Evolutionary conservation across 2,797 vertebrate genomes (phyloP).

Genomic region (Argya squamiceps): DNA sequence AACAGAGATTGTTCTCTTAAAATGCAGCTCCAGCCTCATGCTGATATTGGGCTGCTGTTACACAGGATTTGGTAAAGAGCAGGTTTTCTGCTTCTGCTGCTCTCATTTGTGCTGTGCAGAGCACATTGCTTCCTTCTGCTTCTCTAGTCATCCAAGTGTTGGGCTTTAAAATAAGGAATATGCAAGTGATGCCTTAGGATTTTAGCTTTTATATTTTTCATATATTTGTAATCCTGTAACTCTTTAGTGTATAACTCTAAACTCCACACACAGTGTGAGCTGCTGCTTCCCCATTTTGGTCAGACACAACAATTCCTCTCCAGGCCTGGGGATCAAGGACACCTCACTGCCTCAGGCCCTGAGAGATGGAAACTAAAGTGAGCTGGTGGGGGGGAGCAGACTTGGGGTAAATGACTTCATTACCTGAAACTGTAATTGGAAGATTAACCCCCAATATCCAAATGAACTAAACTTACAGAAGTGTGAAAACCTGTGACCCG

Average conservation of each 20-base stretch:
- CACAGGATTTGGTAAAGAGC: not conserved
- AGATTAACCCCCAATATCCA: not conserved
- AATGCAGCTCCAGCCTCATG: not conserved
- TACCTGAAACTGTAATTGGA: not conserved
- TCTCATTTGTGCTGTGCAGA: not conserved
- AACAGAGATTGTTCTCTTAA: not conserved
- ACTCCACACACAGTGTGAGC: not conserved
- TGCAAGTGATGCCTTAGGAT: not conserved
- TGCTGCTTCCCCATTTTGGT: not conserved
- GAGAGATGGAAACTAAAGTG: not conserved
- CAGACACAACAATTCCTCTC: not conserved
- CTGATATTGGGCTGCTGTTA: not conserved
- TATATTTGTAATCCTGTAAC: accelerated
- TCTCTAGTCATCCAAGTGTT: not conserved
- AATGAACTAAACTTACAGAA: accelerated
- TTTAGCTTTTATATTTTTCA: not conserved
- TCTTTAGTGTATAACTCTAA: accelerated
- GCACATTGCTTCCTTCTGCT: not conserved
- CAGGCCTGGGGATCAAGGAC: not conserved
- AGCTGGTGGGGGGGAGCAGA: not conserved
- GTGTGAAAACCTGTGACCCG: accelerated
- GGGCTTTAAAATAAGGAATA: not conserved
- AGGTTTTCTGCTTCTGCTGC: not conserved
- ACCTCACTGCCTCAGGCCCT: not conserved
- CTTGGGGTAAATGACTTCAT: not conserved